These are phyloP conservation scores for Drosophila affinis DNA, from an alignment of 2,888 invertebrate genomes.

Conservation along the genomic window DNA sequence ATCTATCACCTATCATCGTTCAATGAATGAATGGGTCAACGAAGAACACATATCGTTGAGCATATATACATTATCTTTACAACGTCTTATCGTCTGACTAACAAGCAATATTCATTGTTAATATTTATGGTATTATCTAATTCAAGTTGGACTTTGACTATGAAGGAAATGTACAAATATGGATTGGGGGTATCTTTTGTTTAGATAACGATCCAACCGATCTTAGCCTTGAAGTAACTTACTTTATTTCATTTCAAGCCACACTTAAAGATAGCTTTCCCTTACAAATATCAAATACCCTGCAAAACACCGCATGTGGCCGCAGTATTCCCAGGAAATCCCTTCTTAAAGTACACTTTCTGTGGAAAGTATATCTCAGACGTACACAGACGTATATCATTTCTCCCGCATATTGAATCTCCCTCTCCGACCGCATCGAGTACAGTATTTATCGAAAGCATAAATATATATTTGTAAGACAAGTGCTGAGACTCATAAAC, in stretches of 20 bases:
- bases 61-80: constrained; percentile 50
- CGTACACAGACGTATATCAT: constrained; percentile 1
- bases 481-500: constrained; percentile 60
- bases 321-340: neutral
- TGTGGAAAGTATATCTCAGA: neutral
- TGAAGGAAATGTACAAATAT: neutral
- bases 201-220: neutral
- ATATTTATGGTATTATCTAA: constrained; percentile 33
- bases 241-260: too few relatives aligned
- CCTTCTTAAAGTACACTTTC: constrained; percentile 1
- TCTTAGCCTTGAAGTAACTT: neutral
- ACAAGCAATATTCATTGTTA: constrained; percentile 14
- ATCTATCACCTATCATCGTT: too few relatives aligned
- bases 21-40: constrained; percentile 50
- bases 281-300: too few relatives aligned
- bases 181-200: neutral
- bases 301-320: neutral
- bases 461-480: constrained; percentile 21
- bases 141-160: constrained; percentile 20
- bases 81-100: constrained; percentile 26
- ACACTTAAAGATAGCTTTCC: too few relatives aligned
- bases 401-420: constrained; percentile 47
- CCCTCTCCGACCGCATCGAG: constrained; percentile 21
- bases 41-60: neutral
- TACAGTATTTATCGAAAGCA: constrained; percentile 15